These are phyloP conservation scores for Oostethus manadensis DNA, from an alignment of 2,113 vertebrate genomes.

Conservation along the genomic window DNA sequence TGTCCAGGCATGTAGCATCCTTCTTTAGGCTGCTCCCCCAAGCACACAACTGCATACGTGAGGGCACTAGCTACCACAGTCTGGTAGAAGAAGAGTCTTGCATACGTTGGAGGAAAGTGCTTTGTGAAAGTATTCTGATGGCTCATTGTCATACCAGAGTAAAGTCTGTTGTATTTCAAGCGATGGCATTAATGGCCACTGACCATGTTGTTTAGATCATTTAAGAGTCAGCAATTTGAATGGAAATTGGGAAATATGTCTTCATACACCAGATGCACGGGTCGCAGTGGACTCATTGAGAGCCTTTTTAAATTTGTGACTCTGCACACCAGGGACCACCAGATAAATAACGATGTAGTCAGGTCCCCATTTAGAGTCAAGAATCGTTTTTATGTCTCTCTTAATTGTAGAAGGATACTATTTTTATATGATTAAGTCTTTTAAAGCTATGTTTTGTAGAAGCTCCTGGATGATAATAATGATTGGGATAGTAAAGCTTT, in stretches of 20 bases:
- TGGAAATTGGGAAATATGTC: conserved; percentile 6
- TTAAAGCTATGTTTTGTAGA: too few species aligned
- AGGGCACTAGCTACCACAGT: too few species aligned
- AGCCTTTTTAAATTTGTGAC: conserved; percentile 45
- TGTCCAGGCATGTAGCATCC: too few species aligned
- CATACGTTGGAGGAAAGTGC: too few species aligned
- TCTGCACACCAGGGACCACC: conserved; percentile 26
- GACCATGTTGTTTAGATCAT: conserved; percentile 12
- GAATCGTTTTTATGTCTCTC: conserved; percentile 26
- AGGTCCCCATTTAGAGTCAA: conserved; percentile 27
- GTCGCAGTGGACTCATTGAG: conserved; percentile 30
- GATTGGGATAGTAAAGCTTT: not conserved
- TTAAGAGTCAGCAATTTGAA: conserved; percentile 2
- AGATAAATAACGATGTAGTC: conserved; percentile 39
- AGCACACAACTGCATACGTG: too few species aligned
- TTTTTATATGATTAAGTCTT: too few species aligned
- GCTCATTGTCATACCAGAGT: not conserved
- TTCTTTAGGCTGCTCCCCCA: too few species aligned
- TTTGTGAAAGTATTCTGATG: not conserved
- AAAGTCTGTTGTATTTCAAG: conserved; percentile 3
- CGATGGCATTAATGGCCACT: not conserved
- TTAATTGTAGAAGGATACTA: conserved; percentile 9
- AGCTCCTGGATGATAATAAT: not conserved
- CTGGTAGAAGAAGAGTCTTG: too few species aligned
- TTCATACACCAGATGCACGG: conserved; percentile 23